phyloP scores from a whole-genome alignment of 2,888 invertebrate species.

The Tetrapedia diversipes region DNA sequence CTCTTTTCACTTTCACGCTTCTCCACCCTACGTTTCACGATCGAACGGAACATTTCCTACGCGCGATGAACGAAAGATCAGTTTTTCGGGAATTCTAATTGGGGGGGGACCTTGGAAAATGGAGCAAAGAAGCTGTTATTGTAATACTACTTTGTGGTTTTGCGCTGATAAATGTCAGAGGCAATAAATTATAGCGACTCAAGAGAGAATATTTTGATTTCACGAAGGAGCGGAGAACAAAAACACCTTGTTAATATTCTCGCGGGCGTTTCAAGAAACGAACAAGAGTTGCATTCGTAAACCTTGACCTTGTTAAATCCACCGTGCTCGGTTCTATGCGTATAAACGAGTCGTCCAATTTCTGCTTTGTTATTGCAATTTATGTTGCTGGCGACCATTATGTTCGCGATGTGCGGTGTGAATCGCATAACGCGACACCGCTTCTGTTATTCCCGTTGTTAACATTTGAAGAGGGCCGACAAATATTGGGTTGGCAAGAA shows the following conservation, averaged over 20 bases:
- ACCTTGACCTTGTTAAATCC: slow-evolving; percentile 11
- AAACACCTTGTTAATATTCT: slow-evolving; percentile 11
- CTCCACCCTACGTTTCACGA: neutral
- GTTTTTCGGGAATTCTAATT: neutral
- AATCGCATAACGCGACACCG: too few species aligned
- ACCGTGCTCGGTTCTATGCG: neutral
- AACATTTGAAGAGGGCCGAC: too few species aligned
- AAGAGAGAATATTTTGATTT: neutral
- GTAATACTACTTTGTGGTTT: neutral
- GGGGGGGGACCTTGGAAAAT: neutral
- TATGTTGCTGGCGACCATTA: neutral
- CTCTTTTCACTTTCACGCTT: neutral
- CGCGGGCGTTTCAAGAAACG: neutral
- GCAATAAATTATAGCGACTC: neutral
- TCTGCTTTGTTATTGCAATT: neutral
- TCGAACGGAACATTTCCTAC: too few species aligned
- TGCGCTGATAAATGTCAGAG: neutral
- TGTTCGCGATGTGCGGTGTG: too few species aligned
- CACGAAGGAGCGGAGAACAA: neutral
- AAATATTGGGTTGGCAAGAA: too few species aligned
- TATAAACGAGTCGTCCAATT: neutral
- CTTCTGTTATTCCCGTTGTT: too few species aligned
- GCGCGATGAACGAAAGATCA: too few species aligned
- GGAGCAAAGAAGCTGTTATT: neutral
- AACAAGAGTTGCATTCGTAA: neutral